phyloP scores from a whole-genome alignment of 2,888 invertebrate species.

The Copidosoma aretas region DNA sequence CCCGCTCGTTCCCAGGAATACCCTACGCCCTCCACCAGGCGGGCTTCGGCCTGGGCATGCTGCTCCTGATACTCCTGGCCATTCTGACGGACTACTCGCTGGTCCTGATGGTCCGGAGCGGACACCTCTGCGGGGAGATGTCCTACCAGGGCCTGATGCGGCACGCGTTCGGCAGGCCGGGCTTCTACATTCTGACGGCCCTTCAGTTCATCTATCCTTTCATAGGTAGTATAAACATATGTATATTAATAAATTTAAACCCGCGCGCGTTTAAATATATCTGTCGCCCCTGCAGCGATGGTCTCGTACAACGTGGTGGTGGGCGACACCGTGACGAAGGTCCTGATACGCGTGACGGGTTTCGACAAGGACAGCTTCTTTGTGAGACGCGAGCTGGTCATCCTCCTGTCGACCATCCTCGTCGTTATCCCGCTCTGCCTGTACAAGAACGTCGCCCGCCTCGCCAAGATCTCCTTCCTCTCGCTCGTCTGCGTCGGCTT shows the following conservation, averaged over 20 bases:
- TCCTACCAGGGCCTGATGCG: constrained; percentile 83
- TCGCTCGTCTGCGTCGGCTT: constrained; percentile 77
- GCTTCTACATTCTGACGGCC: constrained; percentile 76
- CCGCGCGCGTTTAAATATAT: background rate
- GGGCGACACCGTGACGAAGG: constrained; percentile 84
- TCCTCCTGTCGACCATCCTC: constrained; percentile 75
- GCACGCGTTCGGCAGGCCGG: constrained; percentile 79
- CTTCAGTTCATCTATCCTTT: constrained; percentile 85
- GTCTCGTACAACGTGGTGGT: constrained; percentile 88
- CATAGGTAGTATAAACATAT: constrained; percentile 70
- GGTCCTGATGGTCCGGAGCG: constrained; percentile 77
- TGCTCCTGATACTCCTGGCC: constrained; percentile 75
- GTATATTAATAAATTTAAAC: no score
- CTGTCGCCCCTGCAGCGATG: constrained; percentile 78
- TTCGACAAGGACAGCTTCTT: constrained; percentile 66
- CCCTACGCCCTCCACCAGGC: constrained; percentile 83
- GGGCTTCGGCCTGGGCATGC: constrained; percentile 78
- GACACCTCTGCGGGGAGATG: constrained; percentile 78
- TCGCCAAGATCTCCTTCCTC: constrained; percentile 74
- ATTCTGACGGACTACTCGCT: constrained; percentile 82
- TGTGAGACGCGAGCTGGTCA: constrained; percentile 72
- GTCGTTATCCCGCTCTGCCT: constrained; percentile 81
- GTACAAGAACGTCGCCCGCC: constrained; percentile 75
- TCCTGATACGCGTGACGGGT: constrained; percentile 74
- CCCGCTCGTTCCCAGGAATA: constrained; percentile 65